phyloP scores from a whole-genome alignment of 2,888 invertebrate species.

The Drosophila meridionalis region DNA sequence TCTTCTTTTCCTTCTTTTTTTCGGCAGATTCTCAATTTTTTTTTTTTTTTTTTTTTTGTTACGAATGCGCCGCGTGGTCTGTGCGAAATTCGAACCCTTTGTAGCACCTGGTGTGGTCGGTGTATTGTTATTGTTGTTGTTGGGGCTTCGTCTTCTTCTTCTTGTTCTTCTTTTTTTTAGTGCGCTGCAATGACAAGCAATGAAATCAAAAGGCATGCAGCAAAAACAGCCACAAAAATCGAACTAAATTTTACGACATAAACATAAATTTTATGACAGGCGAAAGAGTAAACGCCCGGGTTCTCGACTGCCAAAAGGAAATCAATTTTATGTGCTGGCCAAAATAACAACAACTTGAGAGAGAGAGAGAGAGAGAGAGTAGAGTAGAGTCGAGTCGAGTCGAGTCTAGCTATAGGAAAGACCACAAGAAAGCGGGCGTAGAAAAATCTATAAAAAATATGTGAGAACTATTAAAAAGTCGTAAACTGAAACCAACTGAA shows the following conservation, averaged over 20 bases:
- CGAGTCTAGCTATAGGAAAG: conserved; percentile 14
- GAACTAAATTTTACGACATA: conserved; percentile 81
- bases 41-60: conserved; percentile 23
- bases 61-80: conserved; percentile 53
- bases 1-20: neutral
- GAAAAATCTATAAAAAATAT: conserved; percentile 77
- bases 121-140: conserved; percentile 4
- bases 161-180: conserved; percentile 30
- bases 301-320: conserved; percentile 56
- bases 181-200: conserved; percentile 55
- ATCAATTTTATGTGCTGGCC: conserved; percentile 81
- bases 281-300: conserved; percentile 54
- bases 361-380: conserved; percentile 21
- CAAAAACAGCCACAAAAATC: conserved; percentile 59
- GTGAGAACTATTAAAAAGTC: conserved; percentile 84
- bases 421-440: conserved; percentile 60
- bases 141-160: neutral
- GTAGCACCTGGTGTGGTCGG: conserved; percentile 71
- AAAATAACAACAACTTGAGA: conserved; percentile 45
- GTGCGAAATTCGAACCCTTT: conserved; percentile 57
- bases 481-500: conserved; percentile 70
- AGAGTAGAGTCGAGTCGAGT: neutral
- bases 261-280: conserved; percentile 83
- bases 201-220: conserved; percentile 62
- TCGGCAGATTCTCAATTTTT: neutral